Conservation (phyloP, 2,797 vertebrate genomes). For the Martes flavigula region DNA sequence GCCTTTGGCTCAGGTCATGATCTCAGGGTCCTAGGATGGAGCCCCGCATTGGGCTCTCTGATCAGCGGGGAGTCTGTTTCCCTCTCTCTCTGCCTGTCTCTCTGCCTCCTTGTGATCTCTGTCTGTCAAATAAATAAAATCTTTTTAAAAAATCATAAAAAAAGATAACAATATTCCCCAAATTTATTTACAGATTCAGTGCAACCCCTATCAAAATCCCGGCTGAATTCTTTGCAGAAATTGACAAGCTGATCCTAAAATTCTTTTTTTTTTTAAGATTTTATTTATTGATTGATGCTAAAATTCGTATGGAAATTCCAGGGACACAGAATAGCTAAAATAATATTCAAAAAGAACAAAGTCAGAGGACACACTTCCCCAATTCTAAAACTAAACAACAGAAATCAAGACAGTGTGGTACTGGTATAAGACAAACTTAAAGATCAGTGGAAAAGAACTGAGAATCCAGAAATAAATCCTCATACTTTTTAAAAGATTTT, state of each 20-base stretch:
- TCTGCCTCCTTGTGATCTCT: no score
- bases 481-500: not conserved
- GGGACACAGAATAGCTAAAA: not conserved
- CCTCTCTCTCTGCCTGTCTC: no score
- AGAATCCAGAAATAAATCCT: conserved; percentile 5
- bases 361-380: not conserved
- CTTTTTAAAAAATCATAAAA: no score
- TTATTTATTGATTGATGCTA: not conserved
- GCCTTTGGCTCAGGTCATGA: no score
- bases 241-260: not conserved
- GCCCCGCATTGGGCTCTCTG: no score
- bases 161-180: not conserved
- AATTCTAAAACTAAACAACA: conserved; percentile 27
- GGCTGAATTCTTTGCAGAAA: not conserved
- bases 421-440: not conserved
- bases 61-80: no score
- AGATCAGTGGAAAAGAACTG: not conserved
- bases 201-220: not conserved
- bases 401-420: not conserved
- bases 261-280: not conserved
- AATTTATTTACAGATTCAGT: not conserved
- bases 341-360: not conserved
- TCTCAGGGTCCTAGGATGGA: no score
- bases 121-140: no score
- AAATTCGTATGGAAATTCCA: not conserved